Conservation (phyloP, 1,140 invertebrate genomes). For the Hyles vespertilio region DNA sequence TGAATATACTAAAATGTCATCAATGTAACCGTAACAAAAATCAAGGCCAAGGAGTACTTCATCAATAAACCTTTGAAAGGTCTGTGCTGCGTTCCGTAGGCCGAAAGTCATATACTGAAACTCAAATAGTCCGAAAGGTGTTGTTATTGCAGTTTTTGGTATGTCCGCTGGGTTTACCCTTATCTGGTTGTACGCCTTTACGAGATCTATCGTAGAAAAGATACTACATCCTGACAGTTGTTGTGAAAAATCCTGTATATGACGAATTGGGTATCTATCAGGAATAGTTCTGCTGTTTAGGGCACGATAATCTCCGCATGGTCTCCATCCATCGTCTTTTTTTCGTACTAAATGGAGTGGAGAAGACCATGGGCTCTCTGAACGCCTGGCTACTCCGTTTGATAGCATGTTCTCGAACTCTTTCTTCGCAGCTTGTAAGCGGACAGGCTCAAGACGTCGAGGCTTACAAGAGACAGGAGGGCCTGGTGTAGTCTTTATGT, state of each 20-base stretch:
- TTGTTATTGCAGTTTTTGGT: constrained; percentile 52
- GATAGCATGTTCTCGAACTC: constrained; percentile 22
- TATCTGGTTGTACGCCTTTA: constrained; percentile 44
- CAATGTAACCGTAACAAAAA: constrained; percentile 63
- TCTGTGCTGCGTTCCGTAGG: constrained; percentile 23
- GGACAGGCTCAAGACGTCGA: constrained; percentile 24
- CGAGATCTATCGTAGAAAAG: constrained; percentile 14
- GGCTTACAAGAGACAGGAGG: constrained; percentile 41
- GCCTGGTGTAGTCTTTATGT: constrained; percentile 44
- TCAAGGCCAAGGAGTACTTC: constrained; percentile 33
- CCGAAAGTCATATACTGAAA: constrained; percentile 45
- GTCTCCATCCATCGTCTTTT: constrained; percentile 47
- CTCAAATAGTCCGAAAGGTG: constrained; percentile 41
- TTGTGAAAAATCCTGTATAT: constrained; percentile 41
- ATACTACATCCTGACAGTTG: constrained; percentile 13
- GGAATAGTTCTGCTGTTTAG: constrained; percentile 40
- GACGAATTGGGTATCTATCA: constrained; percentile 59
- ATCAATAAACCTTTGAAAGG: constrained; percentile 31
- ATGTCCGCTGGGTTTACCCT: constrained; percentile 47
- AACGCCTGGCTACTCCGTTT: constrained; percentile 29
- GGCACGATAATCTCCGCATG: constrained; percentile 45
- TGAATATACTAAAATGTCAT: constrained; percentile 74
- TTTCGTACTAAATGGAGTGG: constrained; percentile 65
- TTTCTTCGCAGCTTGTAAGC: constrained; percentile 20
- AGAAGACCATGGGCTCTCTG: constrained; percentile 48